Evolutionary conservation across 2,888 invertebrate genomes (phyloP).

Genomic region (Hedychridium roseum): DNA sequence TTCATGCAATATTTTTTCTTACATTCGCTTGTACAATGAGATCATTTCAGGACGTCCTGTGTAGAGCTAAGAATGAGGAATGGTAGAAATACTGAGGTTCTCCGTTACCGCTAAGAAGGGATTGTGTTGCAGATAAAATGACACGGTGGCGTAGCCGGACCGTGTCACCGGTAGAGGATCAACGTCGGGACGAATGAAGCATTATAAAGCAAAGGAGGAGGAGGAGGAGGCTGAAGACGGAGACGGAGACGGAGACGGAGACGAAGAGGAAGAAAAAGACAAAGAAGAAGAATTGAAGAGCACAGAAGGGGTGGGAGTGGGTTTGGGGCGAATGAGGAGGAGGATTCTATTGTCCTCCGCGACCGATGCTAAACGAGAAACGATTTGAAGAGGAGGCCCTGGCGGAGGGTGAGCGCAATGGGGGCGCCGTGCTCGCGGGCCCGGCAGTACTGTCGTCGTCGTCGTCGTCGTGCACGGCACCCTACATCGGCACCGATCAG

Average conservation of each 20-base stretch:
- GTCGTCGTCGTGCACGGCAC: constrained; percentile 39
- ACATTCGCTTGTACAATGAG: no score
- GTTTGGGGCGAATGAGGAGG: constrained; percentile 7
- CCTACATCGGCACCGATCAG: constrained; percentile 42
- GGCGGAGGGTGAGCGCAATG: constrained; percentile 57
- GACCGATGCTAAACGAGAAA: constrained; percentile 60
- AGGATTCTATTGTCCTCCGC: constrained; percentile 25
- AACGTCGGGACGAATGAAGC: constrained; percentile 36
- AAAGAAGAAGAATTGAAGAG: background rate
- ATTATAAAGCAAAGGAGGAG: constrained; percentile 21
- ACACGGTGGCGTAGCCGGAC: constrained; percentile 31
- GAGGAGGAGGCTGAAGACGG: background rate
- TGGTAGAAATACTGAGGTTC: no score
- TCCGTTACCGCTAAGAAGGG: no score
- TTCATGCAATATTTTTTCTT: no score
- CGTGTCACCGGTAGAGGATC: constrained; percentile 24
- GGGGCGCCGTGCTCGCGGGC: constrained; percentile 49
- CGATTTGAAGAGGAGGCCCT: constrained; percentile 53
- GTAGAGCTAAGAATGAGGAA: no score
- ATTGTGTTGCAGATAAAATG: constrained; percentile 50
- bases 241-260: background rate
- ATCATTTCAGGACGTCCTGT: no score
- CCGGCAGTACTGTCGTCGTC: constrained; percentile 32
- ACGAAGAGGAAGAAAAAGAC: constrained; percentile 1
- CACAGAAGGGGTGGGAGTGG: background rate